Conservation (phyloP, 2,797 vertebrate genomes). For the Pristis pectinata region DNA sequence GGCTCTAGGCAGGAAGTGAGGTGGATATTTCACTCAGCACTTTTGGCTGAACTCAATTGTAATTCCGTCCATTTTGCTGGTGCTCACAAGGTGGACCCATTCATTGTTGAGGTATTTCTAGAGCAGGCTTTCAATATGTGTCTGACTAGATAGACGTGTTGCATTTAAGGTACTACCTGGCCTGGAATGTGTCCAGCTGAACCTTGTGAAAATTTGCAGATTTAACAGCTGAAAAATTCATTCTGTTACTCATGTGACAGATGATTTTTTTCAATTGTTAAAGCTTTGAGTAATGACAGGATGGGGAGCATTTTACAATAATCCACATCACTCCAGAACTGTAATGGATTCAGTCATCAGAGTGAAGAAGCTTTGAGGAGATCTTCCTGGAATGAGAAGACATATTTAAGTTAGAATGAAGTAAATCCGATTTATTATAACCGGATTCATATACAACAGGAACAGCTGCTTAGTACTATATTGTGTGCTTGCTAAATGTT, state of each 20-base stretch:
- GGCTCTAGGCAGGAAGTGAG: no score
- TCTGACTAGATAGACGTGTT: neutral
- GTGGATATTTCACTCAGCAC: no score
- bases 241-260: no score
- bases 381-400: neutral
- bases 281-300: neutral
- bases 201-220: no score
- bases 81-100: no score
- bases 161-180: neutral
- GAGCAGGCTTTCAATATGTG: no score
- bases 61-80: no score
- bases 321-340: neutral
- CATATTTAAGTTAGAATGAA: no score
- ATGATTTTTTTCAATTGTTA: neutral
- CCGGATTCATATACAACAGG: neutral
- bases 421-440: neutral
- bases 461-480: neutral
- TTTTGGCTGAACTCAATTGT: no score
- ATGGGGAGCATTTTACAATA: neutral
- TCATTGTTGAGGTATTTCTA: no score
- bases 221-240: no score
- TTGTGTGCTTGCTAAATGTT: neutral
- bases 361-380: neutral
- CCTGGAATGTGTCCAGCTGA: neutral
- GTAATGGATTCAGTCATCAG: neutral